Percentiles rank a stretch among this genome's conserved stretches.
Evolutionary conservation across 1,140 invertebrate species (phyloP).

Genomic region (Hyphantria cunea): DNA sequence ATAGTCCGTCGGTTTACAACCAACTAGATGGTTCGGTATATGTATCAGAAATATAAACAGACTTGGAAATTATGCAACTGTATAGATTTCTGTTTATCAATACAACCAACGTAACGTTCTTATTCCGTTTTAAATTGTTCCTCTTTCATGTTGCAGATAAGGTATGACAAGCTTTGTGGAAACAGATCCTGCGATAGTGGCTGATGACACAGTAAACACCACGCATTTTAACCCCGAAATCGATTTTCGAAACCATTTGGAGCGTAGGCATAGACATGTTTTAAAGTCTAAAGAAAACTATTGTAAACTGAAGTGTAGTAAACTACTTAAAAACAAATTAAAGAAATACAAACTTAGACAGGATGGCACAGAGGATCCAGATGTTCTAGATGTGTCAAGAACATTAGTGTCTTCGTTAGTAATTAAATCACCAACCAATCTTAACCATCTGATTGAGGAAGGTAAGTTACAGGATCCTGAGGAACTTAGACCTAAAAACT

Average conservation of each 20-base stretch:
- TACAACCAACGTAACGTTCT: not conserved
- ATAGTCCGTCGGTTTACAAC: not conserved
- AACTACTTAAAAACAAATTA: constrained; percentile 59
- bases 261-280: constrained; percentile 39
- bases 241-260: constrained; percentile 13
- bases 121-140: not conserved
- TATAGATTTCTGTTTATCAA: not conserved
- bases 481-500: constrained; percentile 49
- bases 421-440: constrained; percentile 58
- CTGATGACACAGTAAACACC: constrained; percentile 18
- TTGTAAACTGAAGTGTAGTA: constrained; percentile 54
- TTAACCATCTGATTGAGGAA: constrained; percentile 24
- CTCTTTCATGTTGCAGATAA: constrained; percentile 36
- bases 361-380: constrained; percentile 68
- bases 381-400: constrained; percentile 67
- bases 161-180: constrained; percentile 43
- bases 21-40: not conserved
- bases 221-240: constrained; percentile 3
- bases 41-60: not conserved
- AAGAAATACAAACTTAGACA: constrained; percentile 69
- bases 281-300: constrained; percentile 58
- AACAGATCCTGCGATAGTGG: constrained; percentile 10
- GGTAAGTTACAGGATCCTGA: constrained; percentile 31
- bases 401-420: constrained; percentile 50
- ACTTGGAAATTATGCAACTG: not conserved